Conservation (phyloP, 1,140 invertebrate species). For the Holcopasites calliopsidis region DNA sequence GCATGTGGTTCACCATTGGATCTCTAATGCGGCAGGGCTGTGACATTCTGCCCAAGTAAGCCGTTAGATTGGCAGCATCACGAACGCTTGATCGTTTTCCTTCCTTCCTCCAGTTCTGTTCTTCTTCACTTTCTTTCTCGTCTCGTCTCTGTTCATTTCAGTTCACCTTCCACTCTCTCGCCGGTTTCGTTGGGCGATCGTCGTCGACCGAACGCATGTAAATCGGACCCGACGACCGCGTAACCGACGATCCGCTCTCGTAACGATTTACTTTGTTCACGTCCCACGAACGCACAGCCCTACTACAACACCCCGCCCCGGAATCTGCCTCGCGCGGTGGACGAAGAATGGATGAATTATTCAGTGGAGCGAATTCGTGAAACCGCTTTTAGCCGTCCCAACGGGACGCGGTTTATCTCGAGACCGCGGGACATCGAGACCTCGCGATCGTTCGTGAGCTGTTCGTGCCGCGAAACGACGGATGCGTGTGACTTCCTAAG, state of each 20-base stretch:
- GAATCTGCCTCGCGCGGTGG: neutral
- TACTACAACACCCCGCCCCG: neutral
- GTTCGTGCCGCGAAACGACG: neutral
- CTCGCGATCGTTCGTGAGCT: too few species aligned
- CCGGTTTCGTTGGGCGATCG: neutral
- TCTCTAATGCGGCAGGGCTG: slow-evolving; percentile 96
- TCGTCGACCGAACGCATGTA: slow-evolving; percentile 13
- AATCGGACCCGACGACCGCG: slow-evolving; percentile 11
- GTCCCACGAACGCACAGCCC: neutral
- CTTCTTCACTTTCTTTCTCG: neutral
- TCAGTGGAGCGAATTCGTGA: slow-evolving; percentile 18
- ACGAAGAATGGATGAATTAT: slow-evolving; percentile 23
- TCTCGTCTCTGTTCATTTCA: neutral
- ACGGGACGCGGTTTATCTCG: slow-evolving; percentile 5
- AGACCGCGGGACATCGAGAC: too few species aligned
- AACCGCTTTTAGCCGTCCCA: neutral
- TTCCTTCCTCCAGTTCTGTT: neutral
- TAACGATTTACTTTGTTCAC: slow-evolving; percentile 23
- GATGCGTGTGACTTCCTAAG: neutral
- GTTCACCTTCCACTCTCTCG: neutral
- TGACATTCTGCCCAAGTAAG: slow-evolving; percentile 95
- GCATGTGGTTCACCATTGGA: slow-evolving; percentile 97
- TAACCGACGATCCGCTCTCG: slow-evolving; percentile 26
- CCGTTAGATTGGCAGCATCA: slow-evolving; percentile 55
- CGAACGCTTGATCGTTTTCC: slow-evolving; percentile 25